Evolutionary conservation across 2,888 invertebrate genomes (phyloP), one percentile per base, ranked within the genome.

Genomic region (Troides aeacus): DNA sequence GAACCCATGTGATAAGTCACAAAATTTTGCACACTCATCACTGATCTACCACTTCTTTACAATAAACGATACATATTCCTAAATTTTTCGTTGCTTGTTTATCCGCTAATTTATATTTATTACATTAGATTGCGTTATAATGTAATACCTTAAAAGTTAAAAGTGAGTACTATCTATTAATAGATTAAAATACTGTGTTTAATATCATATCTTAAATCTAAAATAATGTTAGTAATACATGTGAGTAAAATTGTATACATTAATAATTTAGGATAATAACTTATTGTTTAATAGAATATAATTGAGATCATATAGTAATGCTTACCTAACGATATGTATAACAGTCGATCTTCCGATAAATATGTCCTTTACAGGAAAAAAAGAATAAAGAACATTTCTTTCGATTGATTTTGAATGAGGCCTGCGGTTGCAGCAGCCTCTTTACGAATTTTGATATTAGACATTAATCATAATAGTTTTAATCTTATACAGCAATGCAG

Each of bases 221-320:
- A 17, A 15, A 15, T 50, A 5, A 12, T 50, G 1, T 5, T 50
- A 50, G 18, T 50, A 18, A 50, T 15, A 50, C 15, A 50, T 5
- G 18, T 17, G 18, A 17, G 18, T 17, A 50, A 15, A 50, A 50
- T 50, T 50, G 18, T 50, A 17, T 18, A 50, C 18, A 17, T 50
- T 15, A 12, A 17, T 57, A 21, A 23, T 1, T 59, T 30, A 15
- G 17, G 6, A 66, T 18, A 61, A 62, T 15, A 56, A 21, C 30
- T 30, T 30, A 18, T 3, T 56, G 18, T 64, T 30, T 23, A 23
- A 50, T 42, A 21, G 18, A 62, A 39, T 18, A 21, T 62, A 62
- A 64, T 30, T 57, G 61, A 61, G 66, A 66, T 65, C 65, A 30
- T n/a, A 46, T 58, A 65, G n/a, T 58, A 65, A 30, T 58, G 8